phyloP scores from a whole-genome alignment of 2,113 vertebrate species.

The Emydura subglobosa region DNA sequence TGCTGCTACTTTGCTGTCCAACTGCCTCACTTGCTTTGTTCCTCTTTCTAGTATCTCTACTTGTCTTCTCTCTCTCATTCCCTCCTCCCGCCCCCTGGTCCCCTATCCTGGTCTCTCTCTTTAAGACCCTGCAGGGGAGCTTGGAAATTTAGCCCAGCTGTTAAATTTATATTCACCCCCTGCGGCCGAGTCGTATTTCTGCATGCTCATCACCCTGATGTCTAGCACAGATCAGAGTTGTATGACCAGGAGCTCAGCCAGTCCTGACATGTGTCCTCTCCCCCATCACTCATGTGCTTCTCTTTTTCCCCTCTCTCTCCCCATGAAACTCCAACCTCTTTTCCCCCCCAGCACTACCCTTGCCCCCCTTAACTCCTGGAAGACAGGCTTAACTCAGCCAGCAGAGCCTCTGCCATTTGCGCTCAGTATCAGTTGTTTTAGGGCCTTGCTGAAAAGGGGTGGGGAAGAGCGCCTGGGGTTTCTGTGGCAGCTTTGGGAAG shows the following conservation, averaged over 20 bases:
- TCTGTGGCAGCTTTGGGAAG: constrained; percentile 36
- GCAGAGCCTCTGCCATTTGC: background rate
- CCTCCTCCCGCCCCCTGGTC: background rate
- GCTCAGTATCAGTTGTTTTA: background rate
- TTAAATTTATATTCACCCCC: background rate
- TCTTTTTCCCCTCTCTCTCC: background rate
- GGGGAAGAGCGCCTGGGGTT: background rate
- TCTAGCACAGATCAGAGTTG: background rate
- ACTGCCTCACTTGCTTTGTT: background rate
- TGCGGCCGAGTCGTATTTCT: background rate
- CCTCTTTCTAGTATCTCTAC: background rate
- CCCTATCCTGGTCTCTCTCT: background rate
- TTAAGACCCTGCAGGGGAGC: background rate
- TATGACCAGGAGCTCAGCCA: background rate
- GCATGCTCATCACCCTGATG: background rate
- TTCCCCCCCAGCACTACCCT: accelerated
- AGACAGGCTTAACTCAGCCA: background rate
- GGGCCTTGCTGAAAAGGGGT: accelerated
- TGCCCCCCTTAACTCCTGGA: background rate
- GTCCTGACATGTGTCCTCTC: background rate
- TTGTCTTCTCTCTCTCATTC: background rate
- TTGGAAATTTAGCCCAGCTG: background rate
- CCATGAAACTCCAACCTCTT: background rate
- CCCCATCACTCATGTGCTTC: background rate
- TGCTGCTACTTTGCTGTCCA: background rate